Conservation (phyloP, 2,888 invertebrate genomes). For the Lasioglossum zephyrum region DNA sequence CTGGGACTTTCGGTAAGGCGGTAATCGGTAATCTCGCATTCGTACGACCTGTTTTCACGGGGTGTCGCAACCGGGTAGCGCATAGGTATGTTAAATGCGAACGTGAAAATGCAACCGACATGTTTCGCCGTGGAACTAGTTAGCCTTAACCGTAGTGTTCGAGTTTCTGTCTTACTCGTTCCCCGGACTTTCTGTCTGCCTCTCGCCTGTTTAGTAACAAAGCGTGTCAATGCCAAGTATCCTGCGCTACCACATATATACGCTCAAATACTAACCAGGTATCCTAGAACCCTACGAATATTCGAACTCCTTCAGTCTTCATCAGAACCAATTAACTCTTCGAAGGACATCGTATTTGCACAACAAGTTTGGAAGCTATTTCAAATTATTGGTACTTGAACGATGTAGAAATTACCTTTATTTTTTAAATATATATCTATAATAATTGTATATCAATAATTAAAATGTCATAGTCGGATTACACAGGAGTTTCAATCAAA, state of each 20-base stretch:
- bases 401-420: neutral
- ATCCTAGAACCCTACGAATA: neutral
- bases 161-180: constrained; percentile 63
- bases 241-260: constrained; percentile 29
- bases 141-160: constrained; percentile 73
- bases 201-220: constrained; percentile 51
- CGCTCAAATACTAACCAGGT: neutral
- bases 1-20: constrained; percentile 35
- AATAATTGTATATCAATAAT: neutral
- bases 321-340: neutral
- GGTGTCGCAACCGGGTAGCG: constrained; percentile 53
- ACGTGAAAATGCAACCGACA: constrained; percentile 65
- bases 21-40: constrained; percentile 38
- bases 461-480: neutral
- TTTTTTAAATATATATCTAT: neutral
- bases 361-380: neutral
- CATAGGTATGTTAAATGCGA: constrained; percentile 56
- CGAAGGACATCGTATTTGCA: neutral
- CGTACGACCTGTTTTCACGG: constrained; percentile 57
- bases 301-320: neutral
- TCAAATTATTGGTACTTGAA: neutral
- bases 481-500: neutral
- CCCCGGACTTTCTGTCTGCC: constrained; percentile 43
- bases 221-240: constrained; percentile 73
- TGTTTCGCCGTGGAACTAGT: constrained; percentile 61